A percentile compares a stretch with the other conserved stretches of the same genome.
These are phyloP conservation scores for Amphimedon queenslandica DNA, from an alignment of 37 sponge, comb jelly and placozoan species.

Conservation along the genomic window DNA sequence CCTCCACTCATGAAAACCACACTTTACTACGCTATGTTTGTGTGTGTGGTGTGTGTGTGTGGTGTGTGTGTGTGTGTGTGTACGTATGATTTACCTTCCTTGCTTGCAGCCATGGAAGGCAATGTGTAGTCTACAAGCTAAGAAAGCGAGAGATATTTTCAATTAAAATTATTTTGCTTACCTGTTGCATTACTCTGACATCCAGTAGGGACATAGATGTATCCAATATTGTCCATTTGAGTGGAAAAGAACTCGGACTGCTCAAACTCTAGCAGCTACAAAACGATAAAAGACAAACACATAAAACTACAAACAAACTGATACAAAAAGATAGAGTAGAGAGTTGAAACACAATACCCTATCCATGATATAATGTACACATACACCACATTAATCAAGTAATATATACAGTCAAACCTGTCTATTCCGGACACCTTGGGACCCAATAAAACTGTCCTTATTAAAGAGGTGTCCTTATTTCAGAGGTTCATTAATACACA, in stretches of 20 bases:
- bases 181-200: conserved; percentile 33
- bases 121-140: conserved; percentile 66
- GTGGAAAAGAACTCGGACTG: conserved; percentile 66
- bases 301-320: too few species aligned
- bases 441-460: too few species aligned
- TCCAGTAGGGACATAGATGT: conserved; percentile 72
- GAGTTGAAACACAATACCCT: too few species aligned
- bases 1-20: background rate
- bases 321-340: too few species aligned
- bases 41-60: too few species aligned
- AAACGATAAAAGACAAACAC: background rate
- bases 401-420: background rate
- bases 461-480: too few species aligned
- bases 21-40: background rate
- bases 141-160: background rate
- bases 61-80: too few species aligned
- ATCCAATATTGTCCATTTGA: conserved; percentile 70
- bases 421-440: too few species aligned
- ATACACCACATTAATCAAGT: background rate
- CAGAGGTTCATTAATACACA: too few species aligned
- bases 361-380: too few species aligned
- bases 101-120: conserved; percentile 81
- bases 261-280: conserved; percentile 58
- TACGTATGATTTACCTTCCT: conserved; percentile 46
- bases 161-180: background rate